These are phyloP conservation scores for Xanthia togata DNA, from an alignment of 2,888 invertebrate species.

Conservation along the genomic window DNA sequence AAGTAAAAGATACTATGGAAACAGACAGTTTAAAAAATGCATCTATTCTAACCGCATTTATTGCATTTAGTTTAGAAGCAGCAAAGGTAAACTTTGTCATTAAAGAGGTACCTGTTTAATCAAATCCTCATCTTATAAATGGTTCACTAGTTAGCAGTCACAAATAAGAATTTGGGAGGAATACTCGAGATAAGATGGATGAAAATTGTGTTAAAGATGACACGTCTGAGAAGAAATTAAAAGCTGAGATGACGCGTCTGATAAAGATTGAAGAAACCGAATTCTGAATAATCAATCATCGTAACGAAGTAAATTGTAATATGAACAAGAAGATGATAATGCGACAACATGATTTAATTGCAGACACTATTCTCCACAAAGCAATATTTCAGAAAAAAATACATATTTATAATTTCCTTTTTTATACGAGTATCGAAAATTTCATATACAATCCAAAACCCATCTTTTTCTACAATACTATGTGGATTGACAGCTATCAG, in stretches of 20 bases:
- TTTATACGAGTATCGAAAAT: background rate
- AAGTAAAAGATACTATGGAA: background rate
- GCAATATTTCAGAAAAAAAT: background rate
- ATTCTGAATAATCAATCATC: background rate
- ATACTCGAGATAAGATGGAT: conserved; percentile 29
- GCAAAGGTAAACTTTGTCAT: background rate
- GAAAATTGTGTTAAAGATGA: conserved; percentile 8
- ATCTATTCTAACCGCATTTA: background rate
- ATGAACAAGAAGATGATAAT: background rate
- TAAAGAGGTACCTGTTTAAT: conserved; percentile 14
- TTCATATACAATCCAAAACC: background rate
- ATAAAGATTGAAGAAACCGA: conserved; percentile 5
- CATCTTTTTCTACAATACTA: conserved; percentile 3
- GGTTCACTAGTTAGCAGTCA: conserved; percentile 18
- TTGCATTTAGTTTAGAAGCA: background rate
- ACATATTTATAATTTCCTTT: background rate
- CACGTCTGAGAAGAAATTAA: background rate
- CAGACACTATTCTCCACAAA: background rate
- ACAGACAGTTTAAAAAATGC: no score
- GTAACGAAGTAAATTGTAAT: background rate
- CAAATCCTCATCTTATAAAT: conserved; percentile 21
- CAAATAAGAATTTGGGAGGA: conserved; percentile 6
- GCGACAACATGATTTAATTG: background rate
- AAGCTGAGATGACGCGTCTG: background rate
- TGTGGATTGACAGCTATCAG: conserved; percentile 1